A percentile compares a stretch with the other conserved stretches of the same genome.
phyloP scores from a whole-genome alignment of 2,113 vertebrate genomes.

The Ancistrus triradiatus region DNA sequence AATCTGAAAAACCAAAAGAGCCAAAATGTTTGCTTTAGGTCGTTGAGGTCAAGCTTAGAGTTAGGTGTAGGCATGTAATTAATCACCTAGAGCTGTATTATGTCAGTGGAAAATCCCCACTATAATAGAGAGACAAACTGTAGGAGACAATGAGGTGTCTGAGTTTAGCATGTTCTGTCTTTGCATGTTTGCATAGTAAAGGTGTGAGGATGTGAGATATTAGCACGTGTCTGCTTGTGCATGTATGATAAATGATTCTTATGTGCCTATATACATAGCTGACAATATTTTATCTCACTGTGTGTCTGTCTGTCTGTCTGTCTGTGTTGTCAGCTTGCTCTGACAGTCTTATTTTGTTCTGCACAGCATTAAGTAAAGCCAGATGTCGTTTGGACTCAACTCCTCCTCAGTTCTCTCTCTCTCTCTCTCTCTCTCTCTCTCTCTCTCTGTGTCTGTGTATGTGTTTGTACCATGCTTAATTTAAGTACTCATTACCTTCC shows the following conservation, averaged over 20 bases:
- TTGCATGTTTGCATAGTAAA: constrained; percentile 5
- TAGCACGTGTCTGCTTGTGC: background rate
- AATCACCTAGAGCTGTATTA: no score
- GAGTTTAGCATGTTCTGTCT: no score
- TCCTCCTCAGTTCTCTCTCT: constrained; percentile 15
- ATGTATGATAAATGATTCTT: background rate
- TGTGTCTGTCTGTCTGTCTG: constrained; percentile 21
- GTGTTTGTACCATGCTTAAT: constrained; percentile 28
- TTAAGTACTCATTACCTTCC: no score
- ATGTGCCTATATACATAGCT: background rate
- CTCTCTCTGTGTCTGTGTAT: constrained; percentile 6
- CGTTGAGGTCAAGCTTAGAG: no score
- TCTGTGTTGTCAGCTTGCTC: constrained; percentile 34
- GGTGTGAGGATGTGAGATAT: background rate
- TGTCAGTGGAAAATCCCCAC: no score
- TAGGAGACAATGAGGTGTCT: no score
- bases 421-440: constrained; percentile 18
- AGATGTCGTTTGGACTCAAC: constrained; percentile 41
- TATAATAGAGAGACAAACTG: no score
- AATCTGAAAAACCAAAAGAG: no score
- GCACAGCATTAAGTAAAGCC: constrained; percentile 47
- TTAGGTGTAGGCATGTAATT: no score
- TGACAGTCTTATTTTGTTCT: constrained; percentile 42
- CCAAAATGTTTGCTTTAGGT: no score
- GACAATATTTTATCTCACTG: background rate